Conservation (phyloP, 2,888 invertebrate genomes). For the Sacculina carcini region DNA sequence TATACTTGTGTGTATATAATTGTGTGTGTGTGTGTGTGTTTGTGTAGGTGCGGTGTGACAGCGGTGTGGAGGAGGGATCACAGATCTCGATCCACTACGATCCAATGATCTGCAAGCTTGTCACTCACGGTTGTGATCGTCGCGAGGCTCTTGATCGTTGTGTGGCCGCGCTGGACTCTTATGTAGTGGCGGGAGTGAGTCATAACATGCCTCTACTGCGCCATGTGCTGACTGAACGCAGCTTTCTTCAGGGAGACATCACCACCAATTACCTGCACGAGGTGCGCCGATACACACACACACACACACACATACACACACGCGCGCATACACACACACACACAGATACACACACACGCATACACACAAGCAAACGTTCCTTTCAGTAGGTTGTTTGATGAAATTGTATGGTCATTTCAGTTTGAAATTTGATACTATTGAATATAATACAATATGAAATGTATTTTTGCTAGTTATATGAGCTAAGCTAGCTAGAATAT, state of each 20-base stretch:
- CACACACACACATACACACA: too few relatives aligned
- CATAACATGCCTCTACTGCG: slow-evolving; percentile 35
- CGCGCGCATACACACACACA: too few relatives aligned
- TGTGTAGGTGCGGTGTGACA: slow-evolving; percentile 32
- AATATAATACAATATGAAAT: too few relatives aligned
- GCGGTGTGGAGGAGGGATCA: slow-evolving; percentile 35
- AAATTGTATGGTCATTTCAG: too few relatives aligned
- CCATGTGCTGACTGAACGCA: slow-evolving; percentile 30
- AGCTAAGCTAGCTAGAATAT: too few relatives aligned
- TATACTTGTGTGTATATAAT: too few relatives aligned
- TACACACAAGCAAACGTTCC: too few relatives aligned
- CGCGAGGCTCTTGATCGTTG: slow-evolving; percentile 28
- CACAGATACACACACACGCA: too few relatives aligned
- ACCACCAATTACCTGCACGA: slow-evolving; percentile 33
- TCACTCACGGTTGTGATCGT: slow-evolving; percentile 30
- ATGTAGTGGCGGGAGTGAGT: slow-evolving; percentile 31
- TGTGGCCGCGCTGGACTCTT: slow-evolving; percentile 31
- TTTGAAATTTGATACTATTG: too few relatives aligned
- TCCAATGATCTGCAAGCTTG: slow-evolving; percentile 39
- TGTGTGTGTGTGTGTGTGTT: too few relatives aligned
- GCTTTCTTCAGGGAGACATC: slow-evolving; percentile 30
- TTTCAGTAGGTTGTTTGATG: too few relatives aligned
- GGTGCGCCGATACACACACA: slow-evolving; percentile 26
- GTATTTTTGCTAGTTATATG: too few relatives aligned
- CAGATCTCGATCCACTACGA: slow-evolving; percentile 41